phyloP scores from a whole-genome alignment of 1,140 invertebrate species.

The Eufriesea mexicana region DNA sequence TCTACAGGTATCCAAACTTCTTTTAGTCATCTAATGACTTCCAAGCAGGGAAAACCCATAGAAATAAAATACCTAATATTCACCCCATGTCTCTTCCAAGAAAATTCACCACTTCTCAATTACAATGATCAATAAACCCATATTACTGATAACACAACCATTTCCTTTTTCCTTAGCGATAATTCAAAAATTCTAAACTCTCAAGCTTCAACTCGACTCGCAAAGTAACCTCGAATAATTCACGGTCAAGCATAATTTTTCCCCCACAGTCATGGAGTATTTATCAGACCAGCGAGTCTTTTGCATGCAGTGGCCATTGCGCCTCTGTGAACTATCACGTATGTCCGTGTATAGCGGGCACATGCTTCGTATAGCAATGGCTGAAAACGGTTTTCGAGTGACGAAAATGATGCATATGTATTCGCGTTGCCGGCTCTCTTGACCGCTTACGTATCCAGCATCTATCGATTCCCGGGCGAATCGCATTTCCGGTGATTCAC shows the following conservation, averaged over 20 bases:
- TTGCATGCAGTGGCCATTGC: background rate
- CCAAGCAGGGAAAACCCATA: no score
- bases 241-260: background rate
- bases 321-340: constrained; percentile 35
- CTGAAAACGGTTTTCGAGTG: constrained; percentile 53
- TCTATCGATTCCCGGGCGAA: constrained; percentile 69
- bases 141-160: no score
- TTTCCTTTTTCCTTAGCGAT: no score
- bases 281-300: constrained; percentile 13
- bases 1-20: no score
- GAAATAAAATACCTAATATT: no score
- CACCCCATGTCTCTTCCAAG: no score
- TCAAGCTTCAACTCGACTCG: no score
- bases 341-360: constrained; percentile 8
- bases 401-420: constrained; percentile 63
- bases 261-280: background rate
- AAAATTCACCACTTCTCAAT: no score
- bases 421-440: constrained; percentile 12
- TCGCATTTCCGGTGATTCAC: constrained; percentile 72
- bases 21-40: no score
- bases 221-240: background rate
- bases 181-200: no score
- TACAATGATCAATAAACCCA: no score
- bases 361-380: constrained; percentile 24
- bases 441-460: constrained; percentile 23